Percentiles rank a stretch among this genome's conserved stretches.
phyloP scores from a whole-genome alignment of 2,113 vertebrate species.

The Mobula birostris region DNA sequence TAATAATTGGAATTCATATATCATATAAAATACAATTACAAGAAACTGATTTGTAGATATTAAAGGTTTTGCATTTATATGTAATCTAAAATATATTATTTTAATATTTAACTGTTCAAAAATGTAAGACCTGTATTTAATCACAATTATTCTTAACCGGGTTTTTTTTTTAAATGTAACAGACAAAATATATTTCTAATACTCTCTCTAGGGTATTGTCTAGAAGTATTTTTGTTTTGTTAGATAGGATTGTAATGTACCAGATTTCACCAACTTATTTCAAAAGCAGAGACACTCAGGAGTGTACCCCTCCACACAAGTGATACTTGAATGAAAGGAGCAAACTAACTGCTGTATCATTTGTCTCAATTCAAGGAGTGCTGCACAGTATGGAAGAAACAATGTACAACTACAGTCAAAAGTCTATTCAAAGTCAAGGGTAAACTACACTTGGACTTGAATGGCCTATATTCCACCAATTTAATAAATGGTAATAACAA shows the following conservation, averaged over 20 bases:
- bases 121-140: background rate
- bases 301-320: background rate
- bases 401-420: background rate
- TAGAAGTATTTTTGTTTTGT: background rate
- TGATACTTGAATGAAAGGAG: background rate
- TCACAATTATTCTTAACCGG: background rate
- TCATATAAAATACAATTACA: background rate
- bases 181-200: background rate
- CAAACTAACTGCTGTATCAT: background rate
- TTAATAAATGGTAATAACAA: background rate
- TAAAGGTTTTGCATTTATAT: background rate
- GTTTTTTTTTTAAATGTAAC: background rate
- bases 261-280: background rate
- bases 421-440: background rate
- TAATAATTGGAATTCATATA: background rate
- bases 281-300: background rate
- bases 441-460: background rate
- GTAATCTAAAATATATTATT: background rate
- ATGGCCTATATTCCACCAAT: background rate
- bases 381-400: background rate
- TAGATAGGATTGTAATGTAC: background rate
- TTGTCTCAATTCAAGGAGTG: background rate
- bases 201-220: background rate
- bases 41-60: background rate
- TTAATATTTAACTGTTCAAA: constrained; percentile 10